Evolutionary conservation across 2,113 vertebrate species (phyloP).

Genomic region (Thermophis baileyi): DNA sequence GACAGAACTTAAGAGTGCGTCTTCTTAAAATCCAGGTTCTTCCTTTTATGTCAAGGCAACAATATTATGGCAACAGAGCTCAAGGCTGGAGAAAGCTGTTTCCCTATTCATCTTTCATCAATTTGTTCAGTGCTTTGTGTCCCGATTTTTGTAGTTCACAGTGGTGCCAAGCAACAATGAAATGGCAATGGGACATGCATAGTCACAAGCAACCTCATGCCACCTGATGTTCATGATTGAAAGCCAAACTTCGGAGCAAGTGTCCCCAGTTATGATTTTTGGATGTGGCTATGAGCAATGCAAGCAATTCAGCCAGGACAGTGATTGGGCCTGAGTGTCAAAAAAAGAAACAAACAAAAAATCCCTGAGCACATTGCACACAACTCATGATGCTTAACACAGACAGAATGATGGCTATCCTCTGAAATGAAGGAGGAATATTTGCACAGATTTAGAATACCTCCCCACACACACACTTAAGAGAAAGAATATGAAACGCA

Average conservation of each 20-base stretch:
- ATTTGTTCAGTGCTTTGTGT: slow-evolving; percentile 23
- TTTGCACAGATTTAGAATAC: slow-evolving; percentile 42
- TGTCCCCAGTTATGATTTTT: slow-evolving; percentile 49
- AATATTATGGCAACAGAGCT: slow-evolving; percentile 21
- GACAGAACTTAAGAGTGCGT: slow-evolving; percentile 20
- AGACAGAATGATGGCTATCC: slow-evolving; percentile 45
- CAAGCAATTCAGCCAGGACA: slow-evolving; percentile 53
- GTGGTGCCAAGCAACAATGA: slow-evolving; percentile 63
- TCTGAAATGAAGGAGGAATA: slow-evolving; percentile 10
- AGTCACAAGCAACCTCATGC: slow-evolving; percentile 23
- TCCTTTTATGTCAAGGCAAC: slow-evolving; percentile 30
- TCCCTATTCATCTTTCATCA: slow-evolving; percentile 33
- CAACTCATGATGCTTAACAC: slow-evolving; percentile 52
- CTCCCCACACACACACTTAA: slow-evolving; percentile 58
- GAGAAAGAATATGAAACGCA: slow-evolving; percentile 55
- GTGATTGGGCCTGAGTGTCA: slow-evolving; percentile 41
- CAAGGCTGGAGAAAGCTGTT: slow-evolving; percentile 61
- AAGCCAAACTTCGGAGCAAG: slow-evolving; percentile 63
- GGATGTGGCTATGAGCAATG: slow-evolving; percentile 62
- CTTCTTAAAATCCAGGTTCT: slow-evolving; percentile 42
- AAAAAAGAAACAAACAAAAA: background rate
- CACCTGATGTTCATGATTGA: slow-evolving; percentile 60
- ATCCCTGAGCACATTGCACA: slow-evolving; percentile 26
- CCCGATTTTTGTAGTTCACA: slow-evolving; percentile 46
- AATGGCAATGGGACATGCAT: slow-evolving; percentile 48